Evolutionary conservation across 1,140 invertebrate genomes (phyloP), one percentile per base, ranked within the genome.

Genomic region (Babylonia areolata): DNA sequence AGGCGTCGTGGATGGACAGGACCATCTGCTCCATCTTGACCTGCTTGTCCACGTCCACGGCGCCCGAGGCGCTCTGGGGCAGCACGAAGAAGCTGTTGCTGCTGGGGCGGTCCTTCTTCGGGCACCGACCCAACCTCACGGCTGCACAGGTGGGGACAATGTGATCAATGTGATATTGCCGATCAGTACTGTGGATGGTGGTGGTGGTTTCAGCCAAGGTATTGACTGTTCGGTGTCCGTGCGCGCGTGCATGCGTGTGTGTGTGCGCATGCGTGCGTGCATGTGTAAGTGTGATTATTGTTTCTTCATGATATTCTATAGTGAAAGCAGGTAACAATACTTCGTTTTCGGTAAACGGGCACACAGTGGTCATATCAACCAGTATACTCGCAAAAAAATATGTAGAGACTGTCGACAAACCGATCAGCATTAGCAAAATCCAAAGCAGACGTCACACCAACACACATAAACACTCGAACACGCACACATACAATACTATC

Each of bases 11-110:
- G 35, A 92, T 90, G 51, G 88, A 88, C 3, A 92, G 84, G 6
- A 92, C 89, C 87, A 92, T 89, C 80, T 92, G 91, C 64, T 92
- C 91, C 28, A 87, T 90, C 71, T 90, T 88, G n/a, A 92, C 82
- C 81, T 92, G 91, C 77, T 89, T 89, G 85, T 92, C 90, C 23
- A 91, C 78, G 64, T 92, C 88, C 23, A 89, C 86, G 9, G 87
- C 78, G 6, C 89, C 89, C 39, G 80, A 89, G 12, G 87, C 86
- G 46, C 89, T 89, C 64, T 89, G 84, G 42, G 91, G 91, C 83
- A 92, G 83, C 83, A 90, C 87, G 86, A 92, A 89, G 84, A 92
- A 91, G 73, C 88, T 89, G 54, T 79, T 88, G 87, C 88, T 90
- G 12, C 87, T 71, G 17, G 91, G 91, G 33, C 90, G 85, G 80